A percentile compares a stretch with the other conserved stretches of the same genome.
These are phyloP conservation scores for Microcebus tavaratra DNA, from an alignment of 2,113 vertebrate species.

Conservation along the genomic window DNA sequence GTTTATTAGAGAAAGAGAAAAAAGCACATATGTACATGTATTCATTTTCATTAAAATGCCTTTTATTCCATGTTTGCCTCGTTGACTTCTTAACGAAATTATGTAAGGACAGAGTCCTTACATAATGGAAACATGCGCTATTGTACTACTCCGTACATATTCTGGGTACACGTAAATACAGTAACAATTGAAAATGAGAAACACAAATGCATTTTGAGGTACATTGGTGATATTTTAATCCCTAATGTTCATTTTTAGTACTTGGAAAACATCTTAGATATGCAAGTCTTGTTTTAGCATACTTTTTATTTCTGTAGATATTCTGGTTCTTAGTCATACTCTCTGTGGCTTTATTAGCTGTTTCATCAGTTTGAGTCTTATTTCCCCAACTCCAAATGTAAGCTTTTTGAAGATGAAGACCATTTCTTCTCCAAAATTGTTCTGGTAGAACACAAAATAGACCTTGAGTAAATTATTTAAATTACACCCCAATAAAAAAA, in stretches of 20 bases:
- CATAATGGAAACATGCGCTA: not conserved
- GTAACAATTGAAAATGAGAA: slow-evolving; percentile 41
- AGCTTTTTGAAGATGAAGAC: slow-evolving; percentile 46
- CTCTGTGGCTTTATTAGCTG: slow-evolving; percentile 30
- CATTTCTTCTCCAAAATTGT: slow-evolving; percentile 38
- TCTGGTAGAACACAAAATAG: slow-evolving; percentile 43
- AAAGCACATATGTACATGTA: not conserved
- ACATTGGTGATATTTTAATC: slow-evolving; percentile 45
- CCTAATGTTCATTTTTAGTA: slow-evolving; percentile 16
- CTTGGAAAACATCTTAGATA: slow-evolving; percentile 41
- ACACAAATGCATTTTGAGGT: slow-evolving; percentile 25
- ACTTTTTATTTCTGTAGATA: slow-evolving; percentile 45
- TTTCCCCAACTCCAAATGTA: slow-evolving; percentile 39
- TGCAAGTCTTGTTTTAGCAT: not conserved
- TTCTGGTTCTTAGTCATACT: slow-evolving; percentile 28
- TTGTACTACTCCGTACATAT: not conserved
- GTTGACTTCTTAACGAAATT: slow-evolving; percentile 32
- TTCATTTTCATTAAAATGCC: slow-evolving; percentile 48
- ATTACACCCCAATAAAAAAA: slow-evolving; percentile 21
- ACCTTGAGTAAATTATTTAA: slow-evolving; percentile 47
- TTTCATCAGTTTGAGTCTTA: slow-evolving; percentile 31
- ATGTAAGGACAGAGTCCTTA: not conserved
- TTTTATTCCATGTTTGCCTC: not conserved
- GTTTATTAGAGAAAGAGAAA: not conserved
- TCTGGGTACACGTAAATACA: not conserved